Evolutionary conservation across 2,888 invertebrate genomes (phyloP).

Genomic region (Odontocerum albicorne): DNA sequence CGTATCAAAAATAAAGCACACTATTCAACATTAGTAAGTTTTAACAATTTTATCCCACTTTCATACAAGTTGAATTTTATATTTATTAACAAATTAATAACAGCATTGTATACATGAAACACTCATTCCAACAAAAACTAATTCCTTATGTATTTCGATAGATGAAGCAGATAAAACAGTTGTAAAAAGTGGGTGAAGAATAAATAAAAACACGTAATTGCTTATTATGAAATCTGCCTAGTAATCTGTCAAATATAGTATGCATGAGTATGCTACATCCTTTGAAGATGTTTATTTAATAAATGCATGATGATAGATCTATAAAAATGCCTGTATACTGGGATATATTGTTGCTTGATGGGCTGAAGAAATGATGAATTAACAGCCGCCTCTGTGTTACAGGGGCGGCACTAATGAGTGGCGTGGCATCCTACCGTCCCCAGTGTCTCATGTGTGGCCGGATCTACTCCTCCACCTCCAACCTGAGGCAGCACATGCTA

Average conservation of each 20-base stretch:
- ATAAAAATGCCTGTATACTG: conserved; percentile 10
- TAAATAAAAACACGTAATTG: too few species aligned
- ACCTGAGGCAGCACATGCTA: conserved; percentile 75
- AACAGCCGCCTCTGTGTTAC: conserved; percentile 64
- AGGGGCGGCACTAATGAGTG: conserved; percentile 64
- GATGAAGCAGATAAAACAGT: too few species aligned
- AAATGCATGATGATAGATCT: conserved; percentile 31
- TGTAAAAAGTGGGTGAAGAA: too few species aligned
- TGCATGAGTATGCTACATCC: conserved; percentile 35
- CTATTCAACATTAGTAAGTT: too few species aligned
- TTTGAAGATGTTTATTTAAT: conserved; percentile 29
- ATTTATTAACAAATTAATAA: too few species aligned
- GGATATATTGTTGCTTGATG: conserved; percentile 13
- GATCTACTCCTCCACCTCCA: conserved; percentile 72
- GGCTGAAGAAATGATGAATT: conserved; percentile 19
- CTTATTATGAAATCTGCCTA: conserved; percentile 19
- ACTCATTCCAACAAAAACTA: too few species aligned
- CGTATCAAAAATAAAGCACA: too few species aligned
- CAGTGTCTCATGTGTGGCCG: conserved; percentile 72
- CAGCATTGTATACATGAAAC: too few species aligned
- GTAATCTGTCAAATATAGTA: too few species aligned
- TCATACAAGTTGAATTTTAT: too few species aligned
- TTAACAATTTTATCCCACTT: too few species aligned
- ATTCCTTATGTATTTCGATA: too few species aligned
- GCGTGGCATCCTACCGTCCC: conserved; percentile 59